Percentiles rank a stretch among this genome's conserved stretches.
Evolutionary conservation across 2,888 invertebrate species (phyloP).

Genomic region (Cantharis flavilabris): DNA sequence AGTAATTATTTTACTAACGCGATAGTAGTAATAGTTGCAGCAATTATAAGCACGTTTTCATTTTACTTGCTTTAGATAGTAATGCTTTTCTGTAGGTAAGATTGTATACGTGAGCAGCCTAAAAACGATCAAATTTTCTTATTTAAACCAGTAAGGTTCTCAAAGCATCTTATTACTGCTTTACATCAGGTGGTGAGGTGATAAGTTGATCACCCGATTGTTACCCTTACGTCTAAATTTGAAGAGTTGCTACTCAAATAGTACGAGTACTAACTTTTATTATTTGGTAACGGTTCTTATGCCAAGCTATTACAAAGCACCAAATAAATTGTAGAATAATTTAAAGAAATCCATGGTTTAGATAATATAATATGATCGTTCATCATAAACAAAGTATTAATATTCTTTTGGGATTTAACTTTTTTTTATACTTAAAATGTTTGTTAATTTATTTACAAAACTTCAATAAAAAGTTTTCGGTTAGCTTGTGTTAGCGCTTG

Average conservation of each 20-base stretch:
- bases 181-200: neutral
- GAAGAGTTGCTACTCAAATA: neutral
- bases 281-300: too few relatives aligned
- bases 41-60: neutral
- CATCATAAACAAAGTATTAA: too few relatives aligned
- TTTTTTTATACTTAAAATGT: too few relatives aligned
- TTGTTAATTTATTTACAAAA: too few relatives aligned
- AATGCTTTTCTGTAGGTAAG: neutral
- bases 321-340: neutral
- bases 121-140: neutral
- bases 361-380: too few relatives aligned
- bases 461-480: too few relatives aligned
- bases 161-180: neutral
- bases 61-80: neutral
- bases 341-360: too few relatives aligned
- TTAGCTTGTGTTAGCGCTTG: too few relatives aligned
- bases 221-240: neutral
- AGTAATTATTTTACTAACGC: neutral
- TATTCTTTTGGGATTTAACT: too few relatives aligned
- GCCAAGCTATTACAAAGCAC: too few relatives aligned
- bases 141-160: neutral
- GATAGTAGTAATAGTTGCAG: neutral
- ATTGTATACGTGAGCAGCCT: neutral
- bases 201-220: neutral
- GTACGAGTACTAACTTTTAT: neutral